A percentile compares a stretch with the other conserved stretches of the same genome.
These are phyloP conservation scores for Nymphicus hollandicus DNA, from an alignment of 2,113 vertebrate species.

Conservation along the genomic window DNA sequence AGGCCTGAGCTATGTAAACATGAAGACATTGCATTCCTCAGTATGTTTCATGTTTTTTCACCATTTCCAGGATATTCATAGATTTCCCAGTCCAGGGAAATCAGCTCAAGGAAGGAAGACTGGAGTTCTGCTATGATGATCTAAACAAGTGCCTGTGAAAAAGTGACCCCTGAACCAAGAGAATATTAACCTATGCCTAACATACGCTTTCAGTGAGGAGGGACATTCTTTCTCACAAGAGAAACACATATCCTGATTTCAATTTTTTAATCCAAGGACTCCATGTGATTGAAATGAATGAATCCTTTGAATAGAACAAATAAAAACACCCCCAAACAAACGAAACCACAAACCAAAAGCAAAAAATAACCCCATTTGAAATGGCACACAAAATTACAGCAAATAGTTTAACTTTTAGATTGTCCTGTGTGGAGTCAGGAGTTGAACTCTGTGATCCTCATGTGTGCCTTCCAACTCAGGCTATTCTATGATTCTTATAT, in stretches of 20 bases:
- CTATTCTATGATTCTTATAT: not conserved
- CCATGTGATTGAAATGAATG: not conserved
- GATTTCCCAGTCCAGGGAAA: not conserved
- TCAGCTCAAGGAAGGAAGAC: not conserved
- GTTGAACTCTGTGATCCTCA: not conserved
- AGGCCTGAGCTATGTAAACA: not conserved
- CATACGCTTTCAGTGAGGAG: not conserved
- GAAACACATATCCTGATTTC: not conserved
- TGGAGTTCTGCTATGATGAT: not conserved
- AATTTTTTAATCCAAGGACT: not conserved
- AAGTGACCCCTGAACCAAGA: not conserved
- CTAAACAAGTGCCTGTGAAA: not conserved
- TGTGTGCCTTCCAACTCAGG: not conserved
- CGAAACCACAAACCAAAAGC: not conserved
- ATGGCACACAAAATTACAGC: not conserved
- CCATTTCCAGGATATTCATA: not conserved
- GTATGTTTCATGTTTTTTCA: not conserved
- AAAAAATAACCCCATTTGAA: not conserved
- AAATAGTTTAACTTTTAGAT: not conserved
- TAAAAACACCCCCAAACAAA: not conserved
- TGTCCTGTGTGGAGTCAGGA: not conserved
- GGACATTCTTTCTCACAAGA: not conserved
- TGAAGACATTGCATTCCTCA: not conserved
- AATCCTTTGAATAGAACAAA: not conserved
- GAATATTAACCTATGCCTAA: not conserved